A percentile compares a stretch with the other conserved stretches of the same genome.
These are phyloP conservation scores for Hypselothyrea guttata DNA, from an alignment of 2,888 invertebrate species.

Conservation along the genomic window DNA sequence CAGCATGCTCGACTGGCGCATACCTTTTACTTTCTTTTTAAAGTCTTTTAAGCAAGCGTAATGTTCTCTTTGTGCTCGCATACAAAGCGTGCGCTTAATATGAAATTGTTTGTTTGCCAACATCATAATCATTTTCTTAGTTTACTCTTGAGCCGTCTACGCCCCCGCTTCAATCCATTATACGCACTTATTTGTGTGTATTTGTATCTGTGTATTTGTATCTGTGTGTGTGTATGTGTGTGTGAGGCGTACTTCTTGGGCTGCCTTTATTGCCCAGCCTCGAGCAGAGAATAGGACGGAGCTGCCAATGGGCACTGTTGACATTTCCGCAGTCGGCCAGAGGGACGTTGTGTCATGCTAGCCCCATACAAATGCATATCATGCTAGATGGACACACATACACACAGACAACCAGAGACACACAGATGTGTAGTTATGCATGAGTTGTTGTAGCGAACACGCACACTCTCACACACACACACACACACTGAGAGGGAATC, in stretches of 20 bases:
- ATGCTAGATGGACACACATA: slow-evolving; percentile 48
- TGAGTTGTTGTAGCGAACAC: slow-evolving; percentile 25
- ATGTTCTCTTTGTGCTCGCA: too few relatives aligned
- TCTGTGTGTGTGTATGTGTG: slow-evolving; percentile 12
- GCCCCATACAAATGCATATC: slow-evolving; percentile 50
- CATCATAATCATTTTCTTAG: slow-evolving; percentile 4
- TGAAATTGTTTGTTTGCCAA: not conserved
- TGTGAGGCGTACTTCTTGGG: slow-evolving; percentile 23
- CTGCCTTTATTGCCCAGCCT: slow-evolving; percentile 36
- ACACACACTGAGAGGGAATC: slow-evolving; percentile 7
- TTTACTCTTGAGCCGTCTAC: slow-evolving; percentile 21
- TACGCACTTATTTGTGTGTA: slow-evolving; percentile 46
- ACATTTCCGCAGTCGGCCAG: slow-evolving; percentile 50
- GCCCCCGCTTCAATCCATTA: slow-evolving; percentile 42
- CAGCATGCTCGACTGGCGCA: too few relatives aligned
- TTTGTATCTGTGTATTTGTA: slow-evolving; percentile 5
- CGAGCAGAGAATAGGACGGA: not conserved
- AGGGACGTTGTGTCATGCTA: slow-evolving; percentile 44
- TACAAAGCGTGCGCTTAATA: slow-evolving; percentile 9
- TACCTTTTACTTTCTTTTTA: too few relatives aligned
- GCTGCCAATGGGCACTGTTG: slow-evolving; percentile 46
- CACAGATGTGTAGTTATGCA: slow-evolving; percentile 28
- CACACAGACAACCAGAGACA: slow-evolving; percentile 10
- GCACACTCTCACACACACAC: slow-evolving; percentile 6
- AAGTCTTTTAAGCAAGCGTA: too few relatives aligned